These are phyloP conservation scores for Delia radicum DNA, from an alignment of 1,140 invertebrate genomes.

Conservation along the genomic window DNA sequence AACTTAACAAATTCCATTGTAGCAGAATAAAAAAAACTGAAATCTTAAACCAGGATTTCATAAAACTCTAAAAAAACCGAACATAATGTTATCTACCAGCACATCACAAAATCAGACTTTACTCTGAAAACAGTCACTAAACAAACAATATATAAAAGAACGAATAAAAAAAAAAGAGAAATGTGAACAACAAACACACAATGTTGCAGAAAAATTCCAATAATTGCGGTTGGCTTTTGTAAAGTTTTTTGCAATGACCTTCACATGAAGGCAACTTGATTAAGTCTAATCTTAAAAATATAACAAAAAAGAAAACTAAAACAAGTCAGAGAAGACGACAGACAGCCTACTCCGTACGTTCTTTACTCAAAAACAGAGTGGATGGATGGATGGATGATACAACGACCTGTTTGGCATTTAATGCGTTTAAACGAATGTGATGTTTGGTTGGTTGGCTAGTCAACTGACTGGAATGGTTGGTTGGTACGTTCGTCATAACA, in stretches of 20 bases:
- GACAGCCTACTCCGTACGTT: neutral
- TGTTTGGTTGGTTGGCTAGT: too few species aligned
- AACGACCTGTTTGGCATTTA: neutral
- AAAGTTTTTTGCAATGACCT: neutral
- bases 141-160: too few species aligned
- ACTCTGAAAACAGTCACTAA: neutral
- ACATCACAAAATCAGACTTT: neutral
- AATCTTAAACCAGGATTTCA: neutral
- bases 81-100: neutral
- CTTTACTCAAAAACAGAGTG: too few species aligned
- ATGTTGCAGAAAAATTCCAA: neutral
- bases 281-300: neutral
- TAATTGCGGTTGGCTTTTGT: neutral
- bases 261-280: neutral
- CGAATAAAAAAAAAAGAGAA: neutral
- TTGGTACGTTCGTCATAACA: neutral
- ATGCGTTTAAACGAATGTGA: neutral
- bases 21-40: too few species aligned
- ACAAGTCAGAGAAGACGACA: neutral
- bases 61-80: neutral
- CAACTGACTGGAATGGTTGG: neutral
- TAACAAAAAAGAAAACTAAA: neutral
- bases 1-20: too few species aligned
- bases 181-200: neutral
- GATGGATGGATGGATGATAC: neutral